Percentiles rank a stretch among this genome's conserved stretches.
These are phyloP conservation scores for Synergus gifuensis DNA, from an alignment of 2,888 invertebrate genomes.

Conservation along the genomic window DNA sequence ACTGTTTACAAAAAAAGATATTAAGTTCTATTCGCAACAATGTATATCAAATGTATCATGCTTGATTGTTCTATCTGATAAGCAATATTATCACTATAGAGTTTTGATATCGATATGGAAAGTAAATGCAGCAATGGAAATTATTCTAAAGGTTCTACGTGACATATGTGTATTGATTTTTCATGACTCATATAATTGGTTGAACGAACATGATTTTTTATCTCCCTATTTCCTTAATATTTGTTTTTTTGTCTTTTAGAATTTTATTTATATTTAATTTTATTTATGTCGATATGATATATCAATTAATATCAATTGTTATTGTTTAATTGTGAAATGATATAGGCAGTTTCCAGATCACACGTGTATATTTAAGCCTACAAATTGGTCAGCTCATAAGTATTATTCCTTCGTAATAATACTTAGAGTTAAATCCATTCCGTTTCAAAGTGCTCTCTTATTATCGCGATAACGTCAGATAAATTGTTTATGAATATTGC, in stretches of 20 bases:
- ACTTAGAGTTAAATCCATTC: slow-evolving; percentile 36
- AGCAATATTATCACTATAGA: not conserved
- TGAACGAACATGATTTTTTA: not conserved
- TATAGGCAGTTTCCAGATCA: slow-evolving; percentile 7
- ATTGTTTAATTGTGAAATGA: not conserved
- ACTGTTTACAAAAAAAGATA: not conserved
- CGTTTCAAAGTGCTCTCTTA: slow-evolving; percentile 51
- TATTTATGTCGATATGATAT: not conserved
- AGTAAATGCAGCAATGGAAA: slow-evolving; percentile 12
- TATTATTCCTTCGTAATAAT: not conserved
- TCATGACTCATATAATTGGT: not conserved
- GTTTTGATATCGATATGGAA: slow-evolving; percentile 13
- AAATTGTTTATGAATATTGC: slow-evolving; percentile 59
- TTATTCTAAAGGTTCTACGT: not conserved
- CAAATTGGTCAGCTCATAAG: not conserved
- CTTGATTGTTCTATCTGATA: slow-evolving; percentile 22
- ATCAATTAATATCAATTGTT: not conserved
- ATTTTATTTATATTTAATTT: not conserved
- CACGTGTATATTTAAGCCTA: slow-evolving; percentile 2
- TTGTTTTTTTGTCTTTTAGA: not conserved
- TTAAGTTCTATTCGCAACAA: not conserved
- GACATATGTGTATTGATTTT: not conserved
- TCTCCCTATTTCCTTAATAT: not conserved
- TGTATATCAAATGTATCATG: not conserved
- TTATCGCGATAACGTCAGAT: slow-evolving; percentile 60